Percentiles rank a stretch among this genome's conserved stretches.
These are phyloP conservation scores for Octodonta nipae DNA, from an alignment of 2,888 invertebrate species.

Conservation along the genomic window DNA sequence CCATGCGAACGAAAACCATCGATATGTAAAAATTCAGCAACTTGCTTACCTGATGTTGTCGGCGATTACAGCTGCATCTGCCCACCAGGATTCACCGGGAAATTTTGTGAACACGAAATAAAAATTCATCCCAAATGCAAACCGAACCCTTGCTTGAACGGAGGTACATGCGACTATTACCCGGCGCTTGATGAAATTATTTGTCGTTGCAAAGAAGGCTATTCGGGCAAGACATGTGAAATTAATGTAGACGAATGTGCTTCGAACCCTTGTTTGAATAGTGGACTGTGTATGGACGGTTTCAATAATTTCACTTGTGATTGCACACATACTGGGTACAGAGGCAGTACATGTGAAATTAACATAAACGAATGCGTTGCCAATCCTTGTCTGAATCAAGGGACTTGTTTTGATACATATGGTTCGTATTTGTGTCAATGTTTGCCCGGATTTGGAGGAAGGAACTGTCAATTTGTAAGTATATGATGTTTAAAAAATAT, in stretches of 20 bases:
- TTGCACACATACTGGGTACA: slow-evolving; percentile 63
- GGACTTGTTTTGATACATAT: slow-evolving; percentile 70
- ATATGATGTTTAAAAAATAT: slow-evolving; percentile 2
- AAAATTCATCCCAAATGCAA: slow-evolving; percentile 58
- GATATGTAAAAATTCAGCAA: slow-evolving; percentile 62
- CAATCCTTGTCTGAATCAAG: slow-evolving; percentile 59
- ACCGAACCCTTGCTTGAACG: slow-evolving; percentile 61
- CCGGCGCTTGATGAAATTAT: slow-evolving; percentile 31
- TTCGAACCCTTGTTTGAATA: slow-evolving; percentile 55
- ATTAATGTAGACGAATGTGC: slow-evolving; percentile 64
- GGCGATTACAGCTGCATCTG: slow-evolving; percentile 65
- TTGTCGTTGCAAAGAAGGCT: slow-evolving; percentile 38
- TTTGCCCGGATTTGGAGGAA: slow-evolving; percentile 63
- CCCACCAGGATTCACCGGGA: slow-evolving; percentile 50
- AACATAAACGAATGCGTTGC: slow-evolving; percentile 69
- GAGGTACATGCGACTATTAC: slow-evolving; percentile 59
- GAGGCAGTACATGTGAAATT: slow-evolving; percentile 56
- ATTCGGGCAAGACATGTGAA: slow-evolving; percentile 56
- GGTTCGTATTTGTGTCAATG: slow-evolving; percentile 71
- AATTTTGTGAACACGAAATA: slow-evolving; percentile 59
- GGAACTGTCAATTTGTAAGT: slow-evolving; percentile 57
- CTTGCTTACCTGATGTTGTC: slow-evolving; percentile 52
- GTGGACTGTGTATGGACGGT: slow-evolving; percentile 51
- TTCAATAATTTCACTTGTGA: slow-evolving; percentile 65
- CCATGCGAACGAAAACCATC: slow-evolving; percentile 47